A percentile compares a stretch with the other conserved stretches of the same genome.
phyloP scores from a whole-genome alignment of 2,113 vertebrate species.

The Turnix velox region DNA sequence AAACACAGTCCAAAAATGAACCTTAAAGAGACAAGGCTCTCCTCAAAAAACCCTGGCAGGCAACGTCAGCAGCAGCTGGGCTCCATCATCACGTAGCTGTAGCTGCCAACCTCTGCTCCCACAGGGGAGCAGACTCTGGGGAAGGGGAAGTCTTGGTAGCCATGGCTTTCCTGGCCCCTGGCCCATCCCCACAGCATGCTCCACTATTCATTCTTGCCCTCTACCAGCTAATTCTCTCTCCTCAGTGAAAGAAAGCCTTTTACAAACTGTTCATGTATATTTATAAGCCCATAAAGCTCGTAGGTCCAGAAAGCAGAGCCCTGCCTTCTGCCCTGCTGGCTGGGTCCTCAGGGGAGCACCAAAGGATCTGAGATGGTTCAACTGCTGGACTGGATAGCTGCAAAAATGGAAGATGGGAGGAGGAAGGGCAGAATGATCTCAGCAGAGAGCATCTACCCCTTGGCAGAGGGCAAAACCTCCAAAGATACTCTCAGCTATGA shows the following conservation, averaged over 20 bases:
- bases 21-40: neutral
- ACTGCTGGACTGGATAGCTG: neutral
- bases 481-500: neutral
- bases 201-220: neutral
- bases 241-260: neutral
- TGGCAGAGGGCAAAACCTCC: neutral
- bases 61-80: neutral
- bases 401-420: neutral
- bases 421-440: neutral
- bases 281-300: rapidly evolving
- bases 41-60: neutral
- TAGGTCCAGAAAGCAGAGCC: neutral
- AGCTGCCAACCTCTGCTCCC: neutral
- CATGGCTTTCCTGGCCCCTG: neutral
- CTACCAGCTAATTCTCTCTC: neutral
- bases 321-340: neutral
- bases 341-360: neutral
- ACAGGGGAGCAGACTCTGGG: rapidly evolving
- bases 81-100: neutral
- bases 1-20: neutral
- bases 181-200: neutral
- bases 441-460: neutral
- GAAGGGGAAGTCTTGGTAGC: neutral
- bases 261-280: neutral
- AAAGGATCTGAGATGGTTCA: neutral